Conservation (phyloP, 2,888 invertebrate genomes). For the Brachypalpus laphriformis region DNA sequence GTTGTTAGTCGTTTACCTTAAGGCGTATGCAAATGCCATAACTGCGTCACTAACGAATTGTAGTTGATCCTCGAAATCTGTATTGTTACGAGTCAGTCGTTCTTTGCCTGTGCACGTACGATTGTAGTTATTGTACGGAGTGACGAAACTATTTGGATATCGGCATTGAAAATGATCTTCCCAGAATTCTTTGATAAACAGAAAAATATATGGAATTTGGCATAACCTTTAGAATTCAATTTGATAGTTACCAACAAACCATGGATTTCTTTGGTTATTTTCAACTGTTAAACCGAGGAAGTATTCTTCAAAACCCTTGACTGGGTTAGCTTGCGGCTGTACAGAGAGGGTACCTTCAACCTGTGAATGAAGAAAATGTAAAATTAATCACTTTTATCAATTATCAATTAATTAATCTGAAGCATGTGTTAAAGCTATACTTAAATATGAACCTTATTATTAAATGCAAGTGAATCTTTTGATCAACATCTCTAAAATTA, state of each 20-base stretch:
- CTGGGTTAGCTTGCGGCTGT: constrained; percentile 96
- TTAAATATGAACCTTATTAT: too few relatives aligned
- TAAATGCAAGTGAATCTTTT: too few relatives aligned
- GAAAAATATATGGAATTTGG: neutral
- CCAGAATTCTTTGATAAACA: constrained; percentile 91
- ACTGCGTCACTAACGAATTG: constrained; percentile 99
- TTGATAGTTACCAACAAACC: constrained; percentile 93
- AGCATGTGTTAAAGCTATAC: too few relatives aligned
- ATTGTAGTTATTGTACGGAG: constrained; percentile 92
- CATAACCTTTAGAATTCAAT: too few relatives aligned
- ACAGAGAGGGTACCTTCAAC: constrained; percentile 97
- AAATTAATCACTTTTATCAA: neutral
- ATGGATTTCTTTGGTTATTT: constrained; percentile 95
- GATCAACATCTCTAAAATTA: too few relatives aligned
- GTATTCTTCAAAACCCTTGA: constrained; percentile 93
- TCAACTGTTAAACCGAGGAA: constrained; percentile 92
- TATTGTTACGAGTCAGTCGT: constrained; percentile 88
- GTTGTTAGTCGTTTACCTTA: constrained; percentile 84
- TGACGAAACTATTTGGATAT: constrained; percentile 90
- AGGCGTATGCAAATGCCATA: constrained; percentile 96
- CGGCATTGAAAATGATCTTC: constrained; percentile 96
- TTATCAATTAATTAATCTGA: too few relatives aligned
- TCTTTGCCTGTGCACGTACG: constrained; percentile 90
- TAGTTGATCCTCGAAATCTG: constrained; percentile 95
- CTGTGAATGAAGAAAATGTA: constrained; percentile 73